A percentile compares a stretch with the other conserved stretches of the same genome.
phyloP scores from a whole-genome alignment of 2,113 vertebrate species.

The Rhadina sibilatrix region DNA sequence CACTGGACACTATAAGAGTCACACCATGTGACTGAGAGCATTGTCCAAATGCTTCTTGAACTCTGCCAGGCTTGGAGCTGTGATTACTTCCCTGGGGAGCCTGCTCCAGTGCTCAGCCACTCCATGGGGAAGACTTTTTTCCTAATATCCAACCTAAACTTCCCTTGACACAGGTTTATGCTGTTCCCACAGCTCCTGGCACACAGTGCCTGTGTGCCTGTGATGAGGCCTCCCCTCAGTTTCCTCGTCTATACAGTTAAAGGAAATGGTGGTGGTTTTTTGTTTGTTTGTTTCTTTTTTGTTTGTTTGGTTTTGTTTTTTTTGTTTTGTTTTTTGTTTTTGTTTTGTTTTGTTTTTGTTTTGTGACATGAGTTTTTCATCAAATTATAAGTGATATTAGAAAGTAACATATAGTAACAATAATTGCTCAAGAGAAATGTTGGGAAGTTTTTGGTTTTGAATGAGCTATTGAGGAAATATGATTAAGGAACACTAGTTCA shows the following conservation, averaged over 20 bases:
- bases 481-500: neutral
- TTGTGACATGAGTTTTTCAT: neutral
- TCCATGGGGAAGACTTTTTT: fast-evolving
- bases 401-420: neutral
- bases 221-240: no score
- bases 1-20: neutral
- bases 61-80: neutral
- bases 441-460: neutral
- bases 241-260: neutral
- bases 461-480: neutral
- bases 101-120: fast-evolving
- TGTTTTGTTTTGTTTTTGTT: no score
- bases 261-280: no score
- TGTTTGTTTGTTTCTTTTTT: no score
- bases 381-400: neutral
- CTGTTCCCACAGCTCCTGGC: neutral
- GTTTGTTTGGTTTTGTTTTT: no score
- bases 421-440: neutral
- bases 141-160: neutral
- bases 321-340: no score
- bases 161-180: no score
- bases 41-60: neutral
- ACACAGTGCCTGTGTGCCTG: no score
- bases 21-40: neutral
- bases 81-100: neutral